Evolutionary conservation across 1,140 invertebrate genomes (phyloP), one percentile per base, ranked within the genome.

Genomic region (Ceratina japonica): DNA sequence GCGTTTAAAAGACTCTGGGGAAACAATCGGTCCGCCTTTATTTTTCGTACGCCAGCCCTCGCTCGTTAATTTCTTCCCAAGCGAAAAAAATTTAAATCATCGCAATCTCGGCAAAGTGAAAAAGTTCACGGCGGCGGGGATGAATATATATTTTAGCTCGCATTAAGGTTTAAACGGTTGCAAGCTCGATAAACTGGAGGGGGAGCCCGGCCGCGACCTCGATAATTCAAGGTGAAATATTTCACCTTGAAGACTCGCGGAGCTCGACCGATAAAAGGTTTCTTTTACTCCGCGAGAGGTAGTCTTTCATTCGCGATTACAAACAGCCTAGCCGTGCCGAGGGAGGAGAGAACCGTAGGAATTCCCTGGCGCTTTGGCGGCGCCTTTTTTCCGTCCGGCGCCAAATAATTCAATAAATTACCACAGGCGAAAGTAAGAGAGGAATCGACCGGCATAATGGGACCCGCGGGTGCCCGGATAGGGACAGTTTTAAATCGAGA

Each of bases 401-500:
- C 16, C 22, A 52, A 72, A 72, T 64, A 72, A 72, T 78, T 78
- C 59, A 78, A 78, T 78, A 71, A 78, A 78, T 78, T 72, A 63
- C 75, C 69, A 7, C 59, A 15, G 59, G 16, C 49, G 69, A 74
- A 64, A 80, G 76, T 83, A 79, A 79, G 66, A 78, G 76, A 79
- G 72, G 78, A 85, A 83, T 86, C 75, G 85, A 72, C 75, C 49
- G 56, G 75, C 59, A 59, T 81, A 84, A 86, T 82, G 81, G 85
- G 66, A 80, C 81, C 68, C 77, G 56, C 51, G 86, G 74, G 78
- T 64, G 61, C 16, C 52, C 61, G 75, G 62, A 83, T 72, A 71
- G 58, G 83, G 71, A 75, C 61, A 75, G 61, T 86, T 87, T 87
- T 86, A 86, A 87, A 87, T 87, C 83, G 83, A 86, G 85, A 85